Base-by-base conservation (phyloP, 1,140 invertebrate genomes). In the Bombus picipes region DNA sequence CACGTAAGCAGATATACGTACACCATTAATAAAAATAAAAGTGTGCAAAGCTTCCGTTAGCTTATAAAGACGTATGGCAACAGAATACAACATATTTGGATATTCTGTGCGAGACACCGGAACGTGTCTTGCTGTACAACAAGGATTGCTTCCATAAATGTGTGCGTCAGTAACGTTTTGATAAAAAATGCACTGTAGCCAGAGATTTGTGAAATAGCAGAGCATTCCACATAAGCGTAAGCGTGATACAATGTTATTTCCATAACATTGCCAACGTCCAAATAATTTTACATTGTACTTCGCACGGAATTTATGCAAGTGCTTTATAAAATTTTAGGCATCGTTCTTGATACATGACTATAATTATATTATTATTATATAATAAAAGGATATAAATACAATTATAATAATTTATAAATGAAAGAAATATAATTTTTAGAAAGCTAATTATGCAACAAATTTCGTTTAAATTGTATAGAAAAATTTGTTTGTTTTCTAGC, bases 11-110 rank as follows among this genome's bases (percentile, higher is more conserved):
- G 15, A 62, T 47, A 47, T 10, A 18, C 59, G 34, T 65, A 18
- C 37, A 39, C 65, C 81, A 43, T 82, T 82, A 75, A 66, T 82
- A 57, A 82, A 82, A 82, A 75, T 43, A 65, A 75, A 82, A 74
- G 12, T 65, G 8, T 47, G n/a, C 15, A 10, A 37, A 22, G 57
- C 22, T 75, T n/a, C 12, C 9, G 41, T 53, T 53, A 53, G 47
- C 6, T 53, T 53, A 53, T 53, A 53, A 53, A 53, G 47, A 53
- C 47, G 18, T 53, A 53, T 53, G 47, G 18, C 47, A 53, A 53
- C 47, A 53, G 6, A 53, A 53, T 53, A 53, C 47, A 53, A 3
- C 32, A 18, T 59, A 76, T 59, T 37, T 37, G 9, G 32, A 25
- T 37, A 32, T 59, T 76, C 25, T 6, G 3, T 39, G 25, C 13